A percentile compares a stretch with the other conserved stretches of the same genome.
Evolutionary conservation across 2,113 vertebrate species (phyloP).

Genomic region (Lucifuga dentata): DNA sequence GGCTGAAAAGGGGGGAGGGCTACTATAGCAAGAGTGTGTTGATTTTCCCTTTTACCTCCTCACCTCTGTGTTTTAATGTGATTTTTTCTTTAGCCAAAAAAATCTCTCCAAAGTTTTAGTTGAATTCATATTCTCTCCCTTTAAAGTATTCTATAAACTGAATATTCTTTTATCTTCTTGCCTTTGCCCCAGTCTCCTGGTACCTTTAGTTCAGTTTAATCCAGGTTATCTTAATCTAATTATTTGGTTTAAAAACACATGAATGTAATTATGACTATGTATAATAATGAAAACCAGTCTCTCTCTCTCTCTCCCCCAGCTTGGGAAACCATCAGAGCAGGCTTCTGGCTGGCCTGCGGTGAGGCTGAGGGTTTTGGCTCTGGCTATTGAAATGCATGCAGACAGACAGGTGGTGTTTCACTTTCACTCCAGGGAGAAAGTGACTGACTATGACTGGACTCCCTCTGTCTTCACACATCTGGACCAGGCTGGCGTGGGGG

Average conservation of each 20-base stretch:
- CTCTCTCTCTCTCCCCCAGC: slow-evolving; percentile 34
- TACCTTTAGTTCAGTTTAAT: too few relatives aligned
- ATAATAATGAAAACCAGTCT: too few relatives aligned
- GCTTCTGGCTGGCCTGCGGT: slow-evolving; percentile 32
- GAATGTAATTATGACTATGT: too few relatives aligned
- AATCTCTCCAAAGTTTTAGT: slow-evolving; percentile 2
- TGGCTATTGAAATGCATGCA: slow-evolving; percentile 51
- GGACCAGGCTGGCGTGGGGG: slow-evolving; percentile 41
- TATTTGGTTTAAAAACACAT: too few relatives aligned
- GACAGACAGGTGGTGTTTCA: slow-evolving; percentile 75
- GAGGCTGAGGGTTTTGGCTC: slow-evolving; percentile 25
- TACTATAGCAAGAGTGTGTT: slow-evolving; percentile 7
- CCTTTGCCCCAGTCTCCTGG: too few relatives aligned
- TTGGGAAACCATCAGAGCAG: slow-evolving; percentile 62
- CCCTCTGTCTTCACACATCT: slow-evolving; percentile 68
- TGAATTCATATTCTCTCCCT: slow-evolving; percentile 8
- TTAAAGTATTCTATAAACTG: not conserved
- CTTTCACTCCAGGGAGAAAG: slow-evolving; percentile 68
- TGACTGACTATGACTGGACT: slow-evolving; percentile 56
- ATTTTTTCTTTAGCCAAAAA: slow-evolving; percentile 3
- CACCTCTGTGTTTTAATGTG: slow-evolving; percentile 3
- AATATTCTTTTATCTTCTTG: too few relatives aligned
- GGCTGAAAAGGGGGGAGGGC: slow-evolving; percentile 3
- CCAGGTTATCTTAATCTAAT: too few relatives aligned
- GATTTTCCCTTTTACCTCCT: not conserved